These are phyloP conservation scores for Ispidina lecontei DNA, from an alignment of 2,797 vertebrate species.

Conservation along the genomic window DNA sequence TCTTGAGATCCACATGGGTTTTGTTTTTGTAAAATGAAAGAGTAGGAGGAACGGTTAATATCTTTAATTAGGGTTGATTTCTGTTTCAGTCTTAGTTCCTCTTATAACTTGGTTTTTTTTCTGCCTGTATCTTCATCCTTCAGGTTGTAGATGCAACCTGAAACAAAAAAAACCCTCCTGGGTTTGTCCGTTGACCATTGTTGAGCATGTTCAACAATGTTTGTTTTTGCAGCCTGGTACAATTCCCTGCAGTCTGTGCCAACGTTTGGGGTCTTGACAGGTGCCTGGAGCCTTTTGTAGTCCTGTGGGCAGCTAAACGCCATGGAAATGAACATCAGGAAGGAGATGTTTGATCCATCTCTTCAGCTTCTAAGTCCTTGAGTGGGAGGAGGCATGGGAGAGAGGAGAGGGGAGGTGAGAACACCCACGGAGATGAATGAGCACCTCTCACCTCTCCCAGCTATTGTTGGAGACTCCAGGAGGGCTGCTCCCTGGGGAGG, in stretches of 20 bases:
- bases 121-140: neutral
- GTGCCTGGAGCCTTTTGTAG: neutral
- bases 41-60: neutral
- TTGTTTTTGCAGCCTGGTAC: neutral
- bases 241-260: rapidly evolving
- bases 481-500: constrained; percentile 38
- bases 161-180: rapidly evolving
- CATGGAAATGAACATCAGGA: neutral
- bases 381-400: neutral
- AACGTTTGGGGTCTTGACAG: neutral
- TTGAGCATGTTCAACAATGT: neutral
- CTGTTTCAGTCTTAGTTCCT: neutral
- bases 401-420: constrained; percentile 21
- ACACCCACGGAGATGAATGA: constrained; percentile 65
- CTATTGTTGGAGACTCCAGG: neutral
- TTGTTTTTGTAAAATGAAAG: neutral
- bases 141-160: neutral
- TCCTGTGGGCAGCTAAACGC: neutral
- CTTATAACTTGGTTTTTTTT: neutral
- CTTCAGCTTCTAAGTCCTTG: neutral
- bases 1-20: neutral
- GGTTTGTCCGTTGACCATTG: neutral
- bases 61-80: neutral
- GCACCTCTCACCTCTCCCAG: neutral
- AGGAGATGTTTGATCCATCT: neutral